Percentiles rank a stretch among this genome's conserved stretches.
Conservation (phyloP, 2,797 vertebrate species). For the Chiloscyllium punctatum region DNA sequence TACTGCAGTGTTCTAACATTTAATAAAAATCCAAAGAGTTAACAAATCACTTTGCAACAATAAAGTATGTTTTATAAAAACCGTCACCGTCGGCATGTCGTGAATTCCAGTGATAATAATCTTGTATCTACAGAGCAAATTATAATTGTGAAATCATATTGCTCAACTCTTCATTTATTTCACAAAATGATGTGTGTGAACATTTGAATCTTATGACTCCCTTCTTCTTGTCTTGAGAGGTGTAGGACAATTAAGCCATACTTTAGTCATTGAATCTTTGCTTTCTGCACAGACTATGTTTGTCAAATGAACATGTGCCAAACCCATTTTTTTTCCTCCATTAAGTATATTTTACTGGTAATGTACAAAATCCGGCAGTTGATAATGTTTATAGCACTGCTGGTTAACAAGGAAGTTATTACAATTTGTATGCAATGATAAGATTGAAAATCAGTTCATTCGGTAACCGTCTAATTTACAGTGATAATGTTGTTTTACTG, state of each 20-base stretch:
- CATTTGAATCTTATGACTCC: neutral
- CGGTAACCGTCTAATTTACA: constrained; percentile 3
- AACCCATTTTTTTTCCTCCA: neutral
- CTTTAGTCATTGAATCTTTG: neutral
- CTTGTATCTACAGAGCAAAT: neutral
- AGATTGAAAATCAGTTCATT: constrained; percentile 23
- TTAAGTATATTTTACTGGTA: neutral
- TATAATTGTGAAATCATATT: neutral
- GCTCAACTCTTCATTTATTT: neutral
- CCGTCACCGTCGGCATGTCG: neutral
- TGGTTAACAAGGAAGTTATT: constrained; percentile 11
- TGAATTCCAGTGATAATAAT: neutral
- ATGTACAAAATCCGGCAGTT: neutral
- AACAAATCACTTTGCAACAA: neutral
- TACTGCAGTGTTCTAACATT: neutral
- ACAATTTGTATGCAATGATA: constrained; percentile 23
- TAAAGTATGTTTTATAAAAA: neutral
- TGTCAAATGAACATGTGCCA: neutral
- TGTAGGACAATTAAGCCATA: neutral
- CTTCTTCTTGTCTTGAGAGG: neutral
- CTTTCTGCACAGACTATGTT: neutral
- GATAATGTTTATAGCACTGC: neutral
- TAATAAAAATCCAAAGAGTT: neutral
- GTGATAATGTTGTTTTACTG: neutral
- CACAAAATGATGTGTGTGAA: neutral